A percentile compares a stretch with the other conserved stretches of the same genome.
Evolutionary conservation across 2,113 vertebrate species (phyloP).

Genomic region (Atlantisia rogersi): DNA sequence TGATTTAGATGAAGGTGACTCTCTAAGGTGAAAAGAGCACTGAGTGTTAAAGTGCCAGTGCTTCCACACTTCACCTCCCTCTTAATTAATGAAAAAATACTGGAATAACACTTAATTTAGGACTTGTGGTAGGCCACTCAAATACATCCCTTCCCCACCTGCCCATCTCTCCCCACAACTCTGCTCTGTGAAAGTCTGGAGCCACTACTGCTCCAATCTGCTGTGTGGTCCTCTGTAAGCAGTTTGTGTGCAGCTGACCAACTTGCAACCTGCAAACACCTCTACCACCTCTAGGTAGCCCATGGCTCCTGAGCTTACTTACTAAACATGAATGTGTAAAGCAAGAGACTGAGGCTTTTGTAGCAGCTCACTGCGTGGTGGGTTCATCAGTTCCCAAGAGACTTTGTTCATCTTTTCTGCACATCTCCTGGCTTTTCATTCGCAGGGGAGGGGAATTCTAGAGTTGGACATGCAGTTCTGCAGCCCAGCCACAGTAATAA

Average conservation of each 20-base stretch:
- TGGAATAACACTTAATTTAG: not conserved
- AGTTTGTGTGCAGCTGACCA: not conserved
- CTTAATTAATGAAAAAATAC: not conserved
- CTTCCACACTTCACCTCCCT: not conserved
- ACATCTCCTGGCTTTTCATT: not conserved
- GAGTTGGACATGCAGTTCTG: not conserved
- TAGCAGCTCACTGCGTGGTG: not conserved
- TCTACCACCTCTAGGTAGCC: not conserved
- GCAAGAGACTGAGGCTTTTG: not conserved
- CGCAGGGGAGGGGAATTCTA: not conserved
- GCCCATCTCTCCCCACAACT: not conserved
- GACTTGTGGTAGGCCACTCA: not conserved
- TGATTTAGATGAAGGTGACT: not conserved
- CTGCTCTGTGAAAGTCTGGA: not conserved
- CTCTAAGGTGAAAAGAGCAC: not conserved
- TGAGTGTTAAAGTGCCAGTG: rapidly evolving
- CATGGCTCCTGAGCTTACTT: rapidly evolving
- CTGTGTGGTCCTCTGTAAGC: not conserved
- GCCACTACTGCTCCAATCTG: rapidly evolving
- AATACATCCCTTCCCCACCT: not conserved
- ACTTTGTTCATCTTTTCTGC: not conserved
- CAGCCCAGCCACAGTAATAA: rapidly evolving
- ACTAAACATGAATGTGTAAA: rapidly evolving
- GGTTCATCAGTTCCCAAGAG: not conserved
- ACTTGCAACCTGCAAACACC: not conserved